Evolutionary conservation across 2,797 vertebrate species (phyloP).

Genomic region (Cuniculus paca): DNA sequence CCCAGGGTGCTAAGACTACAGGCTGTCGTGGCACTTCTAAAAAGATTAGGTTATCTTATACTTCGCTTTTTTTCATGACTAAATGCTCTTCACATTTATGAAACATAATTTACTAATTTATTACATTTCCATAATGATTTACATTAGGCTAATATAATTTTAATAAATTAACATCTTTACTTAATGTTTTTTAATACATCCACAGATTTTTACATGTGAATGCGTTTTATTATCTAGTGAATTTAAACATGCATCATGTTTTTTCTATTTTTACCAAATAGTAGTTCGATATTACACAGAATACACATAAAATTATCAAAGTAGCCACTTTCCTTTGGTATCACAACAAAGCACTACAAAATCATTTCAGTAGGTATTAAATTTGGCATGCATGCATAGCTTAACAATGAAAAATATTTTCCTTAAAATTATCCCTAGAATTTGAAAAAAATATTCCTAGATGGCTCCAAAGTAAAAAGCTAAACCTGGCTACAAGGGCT

Average conservation of each 20-base stretch:
- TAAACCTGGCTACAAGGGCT: constrained; percentile 3
- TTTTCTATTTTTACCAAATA: not conserved
- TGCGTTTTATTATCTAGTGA: constrained; percentile 42
- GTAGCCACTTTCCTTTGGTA: constrained; percentile 13
- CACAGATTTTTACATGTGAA: constrained; percentile 42
- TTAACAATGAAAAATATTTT: constrained; percentile 53
- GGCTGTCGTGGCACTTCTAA: no score
- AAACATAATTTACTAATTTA: constrained; percentile 46
- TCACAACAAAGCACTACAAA: constrained; percentile 36
- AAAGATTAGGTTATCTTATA: not conserved
- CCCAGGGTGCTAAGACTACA: not conserved
- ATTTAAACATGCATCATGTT: constrained; percentile 41
- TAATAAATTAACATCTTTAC: not conserved
- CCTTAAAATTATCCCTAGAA: constrained; percentile 47
- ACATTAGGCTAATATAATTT: not conserved
- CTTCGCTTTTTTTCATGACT: constrained; percentile 31
- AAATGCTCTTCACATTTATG: not conserved
- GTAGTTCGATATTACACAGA: not conserved
- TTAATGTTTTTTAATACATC: not conserved
- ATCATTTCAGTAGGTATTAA: constrained; percentile 42
- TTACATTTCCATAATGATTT: not conserved
- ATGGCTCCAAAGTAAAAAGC: constrained; percentile 43
- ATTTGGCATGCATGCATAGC: not conserved
- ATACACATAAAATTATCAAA: constrained; percentile 32
- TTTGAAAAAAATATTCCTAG: not conserved